Base-by-base conservation (phyloP, 2,797 vertebrate species). In the Halcyon badia region DNA sequence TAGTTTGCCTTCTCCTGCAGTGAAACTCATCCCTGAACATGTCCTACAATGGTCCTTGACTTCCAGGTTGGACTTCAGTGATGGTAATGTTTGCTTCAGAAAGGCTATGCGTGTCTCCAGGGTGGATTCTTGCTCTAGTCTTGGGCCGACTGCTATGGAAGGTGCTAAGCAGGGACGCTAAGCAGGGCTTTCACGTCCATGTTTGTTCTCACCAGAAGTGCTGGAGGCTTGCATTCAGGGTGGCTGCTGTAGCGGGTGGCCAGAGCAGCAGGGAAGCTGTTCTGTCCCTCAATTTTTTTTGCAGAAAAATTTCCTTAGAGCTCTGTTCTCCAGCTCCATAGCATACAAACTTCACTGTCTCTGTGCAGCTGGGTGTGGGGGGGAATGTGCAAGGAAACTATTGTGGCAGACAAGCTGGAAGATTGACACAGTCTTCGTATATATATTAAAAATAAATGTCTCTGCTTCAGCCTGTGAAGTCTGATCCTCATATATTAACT, bases 391-490 rank as follows among this genome's bases (percentile, higher is more conserved):
- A 87, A 66, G 30, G 31, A 54, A 85, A 60, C 20, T 3, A 7
- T 62, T 66, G 35, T 77, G 84, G 28, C 35, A 62, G 75, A 31
- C 51, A 85, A 42, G 25, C 48, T 64, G 64, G 15, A 42, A 70
- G 78, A 87, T 37, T 70, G 78, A 58, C 52, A 5, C 2, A 12
- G 31, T 73, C 19, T 71, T 80, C 2, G 1, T 57, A n/a, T 48
- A 10, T 49, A 4, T 21, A 80, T 96, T 87, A 92, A 89, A 95
- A 92, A 87, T 70, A 83, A 91, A 87, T 77, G 35, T 11, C n/a
- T 71, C 18, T 70, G 51, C 64, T 85, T 95, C 52, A 83, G 39
- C 48, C 35, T 60, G 46, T 83, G 51, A 70, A 48, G 35, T 49
- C 60, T 85, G 35, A 57, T 91, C n/a, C 35, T 92, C 31, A 3